A percentile compares a stretch with the other conserved stretches of the same genome.
Evolutionary conservation across 53 echinoderm and acorn worm genomes (phyloP).

Genomic region (Patiria pectinifera): DNA sequence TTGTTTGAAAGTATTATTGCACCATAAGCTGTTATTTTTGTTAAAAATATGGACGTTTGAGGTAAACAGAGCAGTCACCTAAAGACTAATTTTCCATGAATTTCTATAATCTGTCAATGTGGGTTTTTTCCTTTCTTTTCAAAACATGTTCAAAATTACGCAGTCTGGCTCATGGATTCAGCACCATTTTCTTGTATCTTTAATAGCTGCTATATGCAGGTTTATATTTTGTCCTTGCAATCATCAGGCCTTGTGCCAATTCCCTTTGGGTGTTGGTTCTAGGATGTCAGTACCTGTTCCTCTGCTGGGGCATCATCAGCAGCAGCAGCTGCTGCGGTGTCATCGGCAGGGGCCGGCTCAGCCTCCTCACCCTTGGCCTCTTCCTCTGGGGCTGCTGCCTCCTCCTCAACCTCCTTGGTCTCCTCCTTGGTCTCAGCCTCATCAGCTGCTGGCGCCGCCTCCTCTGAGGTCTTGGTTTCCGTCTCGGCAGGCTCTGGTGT

Average conservation of each 20-base stretch:
- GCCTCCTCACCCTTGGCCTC: conserved; percentile 30
- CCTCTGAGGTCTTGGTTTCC: conserved; percentile 38
- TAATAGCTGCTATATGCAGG: too few relatives aligned
- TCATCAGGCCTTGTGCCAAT: too few relatives aligned
- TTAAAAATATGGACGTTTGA: too few relatives aligned
- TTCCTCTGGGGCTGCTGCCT: conserved; percentile 21
- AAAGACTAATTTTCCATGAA: too few relatives aligned
- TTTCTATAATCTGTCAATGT: too few relatives aligned
- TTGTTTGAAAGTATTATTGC: background rate
- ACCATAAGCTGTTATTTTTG: background rate
- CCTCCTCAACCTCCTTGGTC: background rate
- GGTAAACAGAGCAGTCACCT: too few relatives aligned
- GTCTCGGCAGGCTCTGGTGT: conserved; percentile 45
- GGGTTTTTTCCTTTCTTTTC: too few relatives aligned
- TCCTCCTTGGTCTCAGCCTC: conserved; percentile 26
- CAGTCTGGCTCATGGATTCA: too few relatives aligned
- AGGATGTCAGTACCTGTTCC: conserved; percentile 25
- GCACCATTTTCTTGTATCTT: too few relatives aligned
- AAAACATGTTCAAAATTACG: too few relatives aligned
- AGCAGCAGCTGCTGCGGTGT: conserved; percentile 33
- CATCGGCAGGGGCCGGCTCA: conserved; percentile 52
- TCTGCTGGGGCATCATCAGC: conserved; percentile 52
- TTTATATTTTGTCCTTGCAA: too few relatives aligned
- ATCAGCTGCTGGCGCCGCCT: conserved; percentile 44
- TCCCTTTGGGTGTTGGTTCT: too few relatives aligned